Evolutionary conservation across 2,113 vertebrate genomes (phyloP).

Genomic region (Corythoichthys haematopterus): DNA sequence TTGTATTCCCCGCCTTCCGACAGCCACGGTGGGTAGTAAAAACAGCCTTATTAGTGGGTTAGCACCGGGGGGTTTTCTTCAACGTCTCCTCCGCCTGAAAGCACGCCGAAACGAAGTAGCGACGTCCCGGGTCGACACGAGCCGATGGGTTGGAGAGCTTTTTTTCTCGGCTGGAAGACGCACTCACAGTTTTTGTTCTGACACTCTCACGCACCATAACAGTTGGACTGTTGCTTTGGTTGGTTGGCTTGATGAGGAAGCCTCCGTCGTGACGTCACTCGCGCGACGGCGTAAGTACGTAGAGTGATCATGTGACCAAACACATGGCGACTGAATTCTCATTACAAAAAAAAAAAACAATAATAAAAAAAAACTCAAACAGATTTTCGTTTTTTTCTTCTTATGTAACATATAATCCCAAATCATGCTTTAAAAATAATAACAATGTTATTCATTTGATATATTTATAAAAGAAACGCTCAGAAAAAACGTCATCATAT

Average conservation of each 20-base stretch:
- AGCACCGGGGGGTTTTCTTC: slow-evolving; percentile 12
- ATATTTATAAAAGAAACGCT: too few relatives aligned
- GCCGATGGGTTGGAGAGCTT: background rate
- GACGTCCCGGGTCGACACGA: background rate
- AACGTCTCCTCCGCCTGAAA: slow-evolving; percentile 7
- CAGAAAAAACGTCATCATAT: too few relatives aligned
- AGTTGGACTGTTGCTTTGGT: slow-evolving; percentile 41
- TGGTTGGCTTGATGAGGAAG: slow-evolving; percentile 48
- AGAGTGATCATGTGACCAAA: slow-evolving; percentile 65
- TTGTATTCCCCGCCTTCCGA: slow-evolving; percentile 70
- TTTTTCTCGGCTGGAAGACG: slow-evolving; percentile 10
- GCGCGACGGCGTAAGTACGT: slow-evolving; percentile 41
- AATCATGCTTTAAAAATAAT: too few relatives aligned
- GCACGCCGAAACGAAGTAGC: background rate
- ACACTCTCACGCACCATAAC: slow-evolving; percentile 43
- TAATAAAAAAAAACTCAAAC: background rate
- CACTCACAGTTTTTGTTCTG: slow-evolving; percentile 40
- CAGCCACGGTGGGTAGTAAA: slow-evolving; percentile 31
- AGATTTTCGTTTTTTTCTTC: background rate
- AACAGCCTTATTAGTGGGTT: slow-evolving; percentile 32
- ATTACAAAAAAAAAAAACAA: background rate
- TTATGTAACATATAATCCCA: too few relatives aligned
- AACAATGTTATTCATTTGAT: too few relatives aligned
- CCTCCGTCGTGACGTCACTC: slow-evolving; percentile 54
- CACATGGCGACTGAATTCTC: slow-evolving; percentile 48